Percentiles rank a stretch among this genome's conserved stretches.
These are phyloP conservation scores for Amphimallon solstitiale DNA, from an alignment of 2,888 invertebrate species.

Conservation along the genomic window DNA sequence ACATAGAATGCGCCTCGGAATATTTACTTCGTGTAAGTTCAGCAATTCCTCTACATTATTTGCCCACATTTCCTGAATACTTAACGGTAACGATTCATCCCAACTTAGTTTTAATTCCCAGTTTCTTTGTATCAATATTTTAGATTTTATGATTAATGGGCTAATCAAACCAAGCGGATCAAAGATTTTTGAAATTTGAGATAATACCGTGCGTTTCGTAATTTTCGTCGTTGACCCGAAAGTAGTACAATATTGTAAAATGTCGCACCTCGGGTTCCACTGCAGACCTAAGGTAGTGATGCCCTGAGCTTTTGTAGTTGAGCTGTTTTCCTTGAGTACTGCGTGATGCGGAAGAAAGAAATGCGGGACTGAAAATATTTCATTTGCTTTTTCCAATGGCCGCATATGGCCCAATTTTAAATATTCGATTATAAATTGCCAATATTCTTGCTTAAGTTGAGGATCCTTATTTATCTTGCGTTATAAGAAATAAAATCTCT, in stretches of 20 bases:
- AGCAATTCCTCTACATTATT: too few species aligned
- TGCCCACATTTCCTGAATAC: too few species aligned
- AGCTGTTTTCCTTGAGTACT: slow-evolving; percentile 34
- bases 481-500: slow-evolving; percentile 9
- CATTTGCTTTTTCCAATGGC: background rate
- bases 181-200: too few species aligned
- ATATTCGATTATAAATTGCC: background rate
- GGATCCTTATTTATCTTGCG: background rate
- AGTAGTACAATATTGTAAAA: too few species aligned
- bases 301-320: slow-evolving; percentile 41
- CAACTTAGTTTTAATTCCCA: too few species aligned
- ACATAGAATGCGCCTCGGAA: background rate
- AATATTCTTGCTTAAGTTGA: background rate
- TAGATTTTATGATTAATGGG: too few species aligned
- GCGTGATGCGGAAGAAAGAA: slow-evolving; percentile 40
- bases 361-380: slow-evolving; percentile 25
- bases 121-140: too few species aligned
- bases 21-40: too few species aligned
- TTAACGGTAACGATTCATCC: too few species aligned
- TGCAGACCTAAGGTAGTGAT: too few species aligned
- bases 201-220: background rate
- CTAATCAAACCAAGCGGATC: too few species aligned
- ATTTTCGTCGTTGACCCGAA: slow-evolving; percentile 38
- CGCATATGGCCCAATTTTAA: background rate
- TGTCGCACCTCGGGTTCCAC: too few species aligned